A percentile compares a stretch with the other conserved stretches of the same genome.
Conservation (phyloP, 2,888 invertebrate species). For the Hydriomena furcata region DNA sequence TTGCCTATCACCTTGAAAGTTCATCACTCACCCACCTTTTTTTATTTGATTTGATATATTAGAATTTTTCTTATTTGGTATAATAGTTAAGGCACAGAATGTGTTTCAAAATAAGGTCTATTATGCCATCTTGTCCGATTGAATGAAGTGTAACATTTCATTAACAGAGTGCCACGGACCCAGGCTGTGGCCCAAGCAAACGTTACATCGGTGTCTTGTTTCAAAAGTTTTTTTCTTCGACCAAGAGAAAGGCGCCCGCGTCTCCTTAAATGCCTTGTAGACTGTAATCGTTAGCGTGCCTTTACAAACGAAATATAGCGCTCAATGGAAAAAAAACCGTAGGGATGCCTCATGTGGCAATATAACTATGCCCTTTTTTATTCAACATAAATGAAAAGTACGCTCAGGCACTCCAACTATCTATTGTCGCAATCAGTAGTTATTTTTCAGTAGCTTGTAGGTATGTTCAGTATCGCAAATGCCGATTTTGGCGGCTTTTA, state of each 20-base stretch:
- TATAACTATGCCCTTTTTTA: too few species aligned
- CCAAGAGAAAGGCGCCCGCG: constrained; percentile 73
- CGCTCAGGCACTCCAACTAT: too few species aligned
- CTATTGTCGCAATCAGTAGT: too few species aligned
- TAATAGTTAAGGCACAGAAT: not conserved
- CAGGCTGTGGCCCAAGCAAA: constrained; percentile 49
- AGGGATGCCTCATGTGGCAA: not conserved
- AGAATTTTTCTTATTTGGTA: too few species aligned
- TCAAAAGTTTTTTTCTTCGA: constrained; percentile 63
- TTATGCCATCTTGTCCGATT: constrained; percentile 56
- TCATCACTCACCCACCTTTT: too few species aligned
- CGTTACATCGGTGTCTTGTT: constrained; percentile 73
- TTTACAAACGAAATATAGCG: constrained; percentile 57
- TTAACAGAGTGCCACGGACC: constrained; percentile 61
- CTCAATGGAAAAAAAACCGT: constrained; percentile 52
- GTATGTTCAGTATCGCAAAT: too few species aligned
- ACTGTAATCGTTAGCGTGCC: constrained; percentile 67
- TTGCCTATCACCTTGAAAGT: too few species aligned
- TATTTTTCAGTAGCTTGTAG: too few species aligned
- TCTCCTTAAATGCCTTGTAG: constrained; percentile 77
- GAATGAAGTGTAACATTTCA: constrained; percentile 74
- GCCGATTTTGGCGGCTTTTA: too few species aligned
- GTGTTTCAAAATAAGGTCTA: constrained; percentile 29
- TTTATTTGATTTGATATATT: too few species aligned
- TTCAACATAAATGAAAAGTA: not conserved